These are phyloP conservation scores for Cephonodes hylas DNA, from an alignment of 2,888 invertebrate genomes.

Conservation along the genomic window DNA sequence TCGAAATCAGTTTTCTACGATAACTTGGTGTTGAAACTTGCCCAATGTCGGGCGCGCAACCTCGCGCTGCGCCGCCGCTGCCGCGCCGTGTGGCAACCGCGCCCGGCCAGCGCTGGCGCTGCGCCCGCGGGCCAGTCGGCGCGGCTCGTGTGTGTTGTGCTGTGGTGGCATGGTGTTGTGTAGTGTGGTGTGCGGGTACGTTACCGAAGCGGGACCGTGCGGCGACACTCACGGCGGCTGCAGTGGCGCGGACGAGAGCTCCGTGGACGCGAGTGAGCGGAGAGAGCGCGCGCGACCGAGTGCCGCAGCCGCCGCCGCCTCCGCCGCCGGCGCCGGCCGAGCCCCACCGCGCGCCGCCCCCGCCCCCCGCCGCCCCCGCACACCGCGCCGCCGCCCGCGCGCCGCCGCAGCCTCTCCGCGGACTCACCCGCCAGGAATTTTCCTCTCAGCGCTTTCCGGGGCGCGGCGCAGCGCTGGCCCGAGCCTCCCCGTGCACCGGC, in stretches of 20 bases:
- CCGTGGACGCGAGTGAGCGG: slow-evolving; percentile 57
- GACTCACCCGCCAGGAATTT: slow-evolving; percentile 17
- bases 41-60: slow-evolving; percentile 47
- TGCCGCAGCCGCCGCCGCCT: slow-evolving; percentile 40
- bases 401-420: slow-evolving; percentile 21
- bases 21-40: slow-evolving; percentile 47
- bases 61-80: slow-evolving; percentile 33
- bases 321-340: slow-evolving; percentile 26
- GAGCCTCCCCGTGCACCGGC: not conserved
- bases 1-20: slow-evolving; percentile 46
- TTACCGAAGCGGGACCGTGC: not conserved
- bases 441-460: slow-evolving; percentile 11
- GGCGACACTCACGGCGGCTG: slow-evolving; percentile 22
- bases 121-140: not conserved
- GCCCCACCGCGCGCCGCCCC: slow-evolving; percentile 21
- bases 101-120: not conserved
- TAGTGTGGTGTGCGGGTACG: slow-evolving; percentile 29
- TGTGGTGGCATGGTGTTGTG: slow-evolving; percentile 19
- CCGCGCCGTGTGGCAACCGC: slow-evolving; percentile 40
- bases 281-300: slow-evolving; percentile 61
- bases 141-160: not conserved
- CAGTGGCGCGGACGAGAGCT: slow-evolving; percentile 18
- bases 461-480: not conserved
- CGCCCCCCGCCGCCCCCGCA: slow-evolving; percentile 25
- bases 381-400: slow-evolving; percentile 17